Percentiles rank a stretch among this genome's conserved stretches.
Evolutionary conservation across 1,140 invertebrate genomes (phyloP).

Genomic region (Macrostomum lignano): DNA sequence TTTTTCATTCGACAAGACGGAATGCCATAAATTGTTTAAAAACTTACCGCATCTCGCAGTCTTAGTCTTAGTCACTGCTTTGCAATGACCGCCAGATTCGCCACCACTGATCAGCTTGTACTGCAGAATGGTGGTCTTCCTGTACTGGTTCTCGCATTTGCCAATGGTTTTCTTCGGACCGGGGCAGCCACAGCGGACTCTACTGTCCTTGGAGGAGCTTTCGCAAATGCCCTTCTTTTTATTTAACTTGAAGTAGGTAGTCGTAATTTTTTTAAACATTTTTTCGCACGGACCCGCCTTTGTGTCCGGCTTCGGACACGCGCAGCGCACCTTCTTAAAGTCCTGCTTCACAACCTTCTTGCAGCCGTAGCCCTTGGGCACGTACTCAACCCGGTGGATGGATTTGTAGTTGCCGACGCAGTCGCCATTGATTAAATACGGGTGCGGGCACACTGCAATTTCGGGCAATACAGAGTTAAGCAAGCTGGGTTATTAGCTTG

Average conservation of each 20-base stretch:
- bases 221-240: neutral
- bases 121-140: no score
- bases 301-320: neutral
- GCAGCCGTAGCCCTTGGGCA: neutral
- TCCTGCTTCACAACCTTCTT: conserved; percentile 1
- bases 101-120: no score
- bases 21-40: no score
- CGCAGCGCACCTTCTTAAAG: conserved; percentile 1
- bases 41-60: no score
- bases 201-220: neutral
- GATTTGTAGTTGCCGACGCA: conserved; percentile 1
- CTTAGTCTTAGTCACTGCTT: no score
- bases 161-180: no score
- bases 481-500: no score
- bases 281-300: neutral
- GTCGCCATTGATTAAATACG: neutral
- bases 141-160: no score
- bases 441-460: neutral
- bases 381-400: conserved; percentile 1
- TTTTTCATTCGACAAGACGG: no score
- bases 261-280: neutral
- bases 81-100: no score
- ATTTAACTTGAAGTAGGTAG: neutral
- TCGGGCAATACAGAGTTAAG: no score
- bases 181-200: neutral